Percentiles rank a stretch among this genome's conserved stretches.
Evolutionary conservation across 2,113 vertebrate genomes (phyloP).

Genomic region (Callionymus lyra): DNA sequence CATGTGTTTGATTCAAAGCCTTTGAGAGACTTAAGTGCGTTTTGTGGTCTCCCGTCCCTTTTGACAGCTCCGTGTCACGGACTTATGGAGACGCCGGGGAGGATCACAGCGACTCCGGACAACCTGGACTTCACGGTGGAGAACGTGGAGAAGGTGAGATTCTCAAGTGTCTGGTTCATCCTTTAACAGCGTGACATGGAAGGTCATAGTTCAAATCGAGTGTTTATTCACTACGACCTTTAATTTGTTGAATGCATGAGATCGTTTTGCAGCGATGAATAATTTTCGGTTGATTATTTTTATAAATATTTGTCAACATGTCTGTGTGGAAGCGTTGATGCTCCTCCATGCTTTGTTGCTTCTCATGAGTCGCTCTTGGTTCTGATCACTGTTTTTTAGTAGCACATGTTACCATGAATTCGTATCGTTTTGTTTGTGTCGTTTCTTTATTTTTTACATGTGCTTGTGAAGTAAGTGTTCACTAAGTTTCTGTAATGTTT

Average conservation of each 20-base stretch:
- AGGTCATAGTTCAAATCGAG: background rate
- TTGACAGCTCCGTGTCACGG: slow-evolving; percentile 58
- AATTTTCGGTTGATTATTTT: background rate
- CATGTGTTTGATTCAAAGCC: background rate
- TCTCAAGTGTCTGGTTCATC: background rate
- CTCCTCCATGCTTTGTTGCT: background rate
- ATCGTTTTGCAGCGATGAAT: background rate
- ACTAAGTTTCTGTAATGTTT: slow-evolving; percentile 37
- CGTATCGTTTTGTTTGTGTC: no score
- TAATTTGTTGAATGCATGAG: background rate
- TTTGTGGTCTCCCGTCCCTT: slow-evolving; percentile 27
- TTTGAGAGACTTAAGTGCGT: slow-evolving; percentile 16
- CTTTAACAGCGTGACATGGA: background rate
- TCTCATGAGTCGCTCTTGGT: no score
- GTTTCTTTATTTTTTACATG: no score
- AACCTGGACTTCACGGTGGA: slow-evolving; percentile 90
- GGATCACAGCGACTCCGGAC: slow-evolving; percentile 60
- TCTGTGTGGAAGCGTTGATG: background rate
- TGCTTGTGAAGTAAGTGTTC: background rate
- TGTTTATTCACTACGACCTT: background rate
- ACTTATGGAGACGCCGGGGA: slow-evolving; percentile 63
- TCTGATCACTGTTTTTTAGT: no score
- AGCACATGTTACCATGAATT: no score
- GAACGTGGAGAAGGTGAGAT: slow-evolving; percentile 89
- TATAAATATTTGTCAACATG: no score